Conservation (phyloP, 1,140 invertebrate genomes). For the Drosophila neocordata region DNA sequence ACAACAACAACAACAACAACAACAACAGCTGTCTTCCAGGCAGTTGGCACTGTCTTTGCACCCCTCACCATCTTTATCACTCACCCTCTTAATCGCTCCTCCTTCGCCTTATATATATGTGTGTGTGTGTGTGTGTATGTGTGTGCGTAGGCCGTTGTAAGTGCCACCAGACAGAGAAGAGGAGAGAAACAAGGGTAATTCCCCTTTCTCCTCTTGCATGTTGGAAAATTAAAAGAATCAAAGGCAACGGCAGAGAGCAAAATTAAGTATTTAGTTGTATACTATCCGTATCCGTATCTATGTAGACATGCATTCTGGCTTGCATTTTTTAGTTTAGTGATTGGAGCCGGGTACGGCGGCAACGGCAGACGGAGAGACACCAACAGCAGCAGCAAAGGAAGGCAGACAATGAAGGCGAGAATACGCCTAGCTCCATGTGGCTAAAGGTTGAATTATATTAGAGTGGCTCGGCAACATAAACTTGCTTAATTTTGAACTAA, state of each 20-base stretch:
- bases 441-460: conserved; percentile 11
- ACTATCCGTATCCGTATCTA: conserved; percentile 40
- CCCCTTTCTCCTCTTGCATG: conserved; percentile 17
- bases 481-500: no score
- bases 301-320: conserved; percentile 69
- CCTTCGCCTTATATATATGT: conserved; percentile 12
- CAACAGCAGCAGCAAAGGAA: background rate
- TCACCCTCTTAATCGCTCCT: conserved; percentile 1
- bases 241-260: conserved; percentile 74
- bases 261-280: conserved; percentile 79
- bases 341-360: background rate
- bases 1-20: background rate
- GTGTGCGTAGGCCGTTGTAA: conserved; percentile 66
- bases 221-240: conserved; percentile 80
- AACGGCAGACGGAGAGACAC: background rate
- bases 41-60: conserved; percentile 33
- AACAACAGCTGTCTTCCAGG: conserved; percentile 75
- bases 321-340: conserved; percentile 44
- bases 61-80: background rate
- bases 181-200: background rate
- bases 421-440: background rate
- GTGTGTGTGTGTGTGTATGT: conserved; percentile 21
- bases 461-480: background rate
- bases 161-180: conserved; percentile 60
- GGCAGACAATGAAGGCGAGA: conserved; percentile 14